A percentile compares a stretch with the other conserved stretches of the same genome.
phyloP scores from a whole-genome alignment of 2,888 invertebrate genomes.

The Apodemia mormo region DNA sequence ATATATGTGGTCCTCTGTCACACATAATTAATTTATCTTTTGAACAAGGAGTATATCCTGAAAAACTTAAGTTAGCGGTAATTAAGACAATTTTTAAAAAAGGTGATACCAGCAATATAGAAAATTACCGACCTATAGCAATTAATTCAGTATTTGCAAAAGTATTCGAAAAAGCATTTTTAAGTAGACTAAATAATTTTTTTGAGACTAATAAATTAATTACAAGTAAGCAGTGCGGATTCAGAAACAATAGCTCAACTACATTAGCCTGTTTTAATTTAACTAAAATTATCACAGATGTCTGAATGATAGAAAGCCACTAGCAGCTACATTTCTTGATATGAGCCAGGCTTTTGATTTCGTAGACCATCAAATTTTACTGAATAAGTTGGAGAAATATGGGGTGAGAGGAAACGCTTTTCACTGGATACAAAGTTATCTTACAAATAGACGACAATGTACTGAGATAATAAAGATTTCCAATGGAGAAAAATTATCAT shows the following conservation, averaged over 20 bases:
- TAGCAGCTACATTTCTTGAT: neutral
- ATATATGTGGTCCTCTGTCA: slow-evolving; percentile 4
- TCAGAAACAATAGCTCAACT: neutral
- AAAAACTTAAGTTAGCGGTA: no score
- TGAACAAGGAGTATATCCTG: no score
- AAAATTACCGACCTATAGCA: neutral
- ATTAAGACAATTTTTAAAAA: no score
- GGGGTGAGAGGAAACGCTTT: neutral
- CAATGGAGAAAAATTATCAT: neutral
- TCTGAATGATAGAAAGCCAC: neutral
- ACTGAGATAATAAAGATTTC: neutral
- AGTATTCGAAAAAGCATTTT: neutral
- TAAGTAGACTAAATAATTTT: no score
- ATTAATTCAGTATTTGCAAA: neutral
- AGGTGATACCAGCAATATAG: neutral
- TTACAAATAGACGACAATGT: neutral
- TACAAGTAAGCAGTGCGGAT: no score
- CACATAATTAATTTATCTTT: slow-evolving; percentile 7
- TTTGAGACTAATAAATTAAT: no score
- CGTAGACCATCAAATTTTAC: neutral
- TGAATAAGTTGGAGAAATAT: neutral
- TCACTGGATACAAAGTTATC: neutral
- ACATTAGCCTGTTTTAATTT: neutral
- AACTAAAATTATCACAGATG: neutral
- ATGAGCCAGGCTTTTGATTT: no score